Conservation (phyloP, 2,113 vertebrate genomes). For the Dunckerocampus dactyliophorus region DNA sequence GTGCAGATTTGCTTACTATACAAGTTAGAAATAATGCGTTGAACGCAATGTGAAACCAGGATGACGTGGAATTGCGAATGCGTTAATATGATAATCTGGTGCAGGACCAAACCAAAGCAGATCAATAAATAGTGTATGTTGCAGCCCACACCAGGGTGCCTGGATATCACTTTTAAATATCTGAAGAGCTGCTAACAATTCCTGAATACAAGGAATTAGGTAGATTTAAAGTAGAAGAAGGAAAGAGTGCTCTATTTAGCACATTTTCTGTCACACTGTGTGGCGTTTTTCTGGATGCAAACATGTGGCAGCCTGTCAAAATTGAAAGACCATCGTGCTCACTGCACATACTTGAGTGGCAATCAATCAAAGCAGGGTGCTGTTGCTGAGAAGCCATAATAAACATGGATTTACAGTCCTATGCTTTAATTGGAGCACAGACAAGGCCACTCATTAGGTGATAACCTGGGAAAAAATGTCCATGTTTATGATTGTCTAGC, state of each 20-base stretch:
- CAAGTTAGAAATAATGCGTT: not conserved
- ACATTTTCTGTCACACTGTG: not conserved
- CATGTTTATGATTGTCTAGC: not conserved
- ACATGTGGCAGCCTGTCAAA: not conserved
- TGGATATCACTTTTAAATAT: not conserved
- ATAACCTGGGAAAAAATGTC: not conserved
- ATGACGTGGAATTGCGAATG: not conserved
- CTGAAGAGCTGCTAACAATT: not conserved
- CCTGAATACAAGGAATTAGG: not conserved
- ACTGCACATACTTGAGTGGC: slow-evolving; percentile 5
- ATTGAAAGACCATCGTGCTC: slow-evolving; percentile 5
- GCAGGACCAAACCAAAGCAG: not conserved
- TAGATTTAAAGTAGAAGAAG: not conserved
- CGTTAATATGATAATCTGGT: not conserved
- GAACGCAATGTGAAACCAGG: not conserved
- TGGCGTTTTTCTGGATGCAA: not conserved
- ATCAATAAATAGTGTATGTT: not conserved
- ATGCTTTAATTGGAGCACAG: too few species aligned
- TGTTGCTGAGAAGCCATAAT: not conserved
- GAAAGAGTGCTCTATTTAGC: too few species aligned
- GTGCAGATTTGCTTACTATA: slow-evolving; percentile 1
- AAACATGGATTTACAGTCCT: too few species aligned
- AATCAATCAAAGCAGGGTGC: slow-evolving; percentile 28
- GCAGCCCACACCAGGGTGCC: not conserved
- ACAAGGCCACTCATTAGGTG: too few species aligned